Evolutionary conservation across 2,797 vertebrate species (phyloP).

Genomic region (Pelochelys cantorii): DNA sequence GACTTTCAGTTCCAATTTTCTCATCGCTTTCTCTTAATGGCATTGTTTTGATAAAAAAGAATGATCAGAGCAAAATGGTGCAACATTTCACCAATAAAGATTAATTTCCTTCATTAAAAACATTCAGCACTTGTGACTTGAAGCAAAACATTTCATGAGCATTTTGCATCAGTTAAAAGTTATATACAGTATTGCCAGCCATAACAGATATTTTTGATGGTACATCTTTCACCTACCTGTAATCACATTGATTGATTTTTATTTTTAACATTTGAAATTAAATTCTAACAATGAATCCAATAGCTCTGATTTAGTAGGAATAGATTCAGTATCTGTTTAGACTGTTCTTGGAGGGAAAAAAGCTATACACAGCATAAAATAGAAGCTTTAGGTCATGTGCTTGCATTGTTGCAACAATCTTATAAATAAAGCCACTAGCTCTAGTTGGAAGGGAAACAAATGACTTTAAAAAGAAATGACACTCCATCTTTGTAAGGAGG

Average conservation of each 20-base stretch:
- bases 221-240: background rate
- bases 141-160: background rate
- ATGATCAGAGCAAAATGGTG: background rate
- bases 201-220: background rate
- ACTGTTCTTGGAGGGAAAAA: background rate
- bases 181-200: background rate
- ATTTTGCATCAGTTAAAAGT: background rate
- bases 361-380: background rate
- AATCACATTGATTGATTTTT: background rate
- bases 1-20: slow-evolving; percentile 29
- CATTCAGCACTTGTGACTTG: background rate
- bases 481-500: background rate
- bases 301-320: background rate
- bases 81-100: background rate
- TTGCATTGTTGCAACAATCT: background rate
- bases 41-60: slow-evolving; percentile 18
- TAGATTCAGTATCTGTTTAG: background rate
- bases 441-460: background rate
- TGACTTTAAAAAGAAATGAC: background rate
- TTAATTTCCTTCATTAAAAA: background rate
- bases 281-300: background rate
- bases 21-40: slow-evolving; percentile 17
- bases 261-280: background rate
- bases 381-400: background rate
- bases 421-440: background rate